phyloP scores from a whole-genome alignment of 2,797 vertebrate species.

The Avahi laniger region DNA sequence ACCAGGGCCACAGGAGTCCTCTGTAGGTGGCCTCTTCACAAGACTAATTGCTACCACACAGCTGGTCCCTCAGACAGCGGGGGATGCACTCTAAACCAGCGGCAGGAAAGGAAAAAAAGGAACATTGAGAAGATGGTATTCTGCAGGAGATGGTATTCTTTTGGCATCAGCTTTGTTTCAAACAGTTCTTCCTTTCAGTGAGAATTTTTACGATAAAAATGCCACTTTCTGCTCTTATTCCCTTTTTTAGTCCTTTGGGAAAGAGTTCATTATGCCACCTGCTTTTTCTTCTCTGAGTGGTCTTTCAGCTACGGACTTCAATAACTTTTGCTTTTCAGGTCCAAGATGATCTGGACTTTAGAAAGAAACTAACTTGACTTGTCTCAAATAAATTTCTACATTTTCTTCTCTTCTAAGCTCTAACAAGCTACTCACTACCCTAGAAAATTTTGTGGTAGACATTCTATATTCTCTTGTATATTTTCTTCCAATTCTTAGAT shows the following conservation, averaged over 20 bases:
- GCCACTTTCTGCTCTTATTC: not conserved
- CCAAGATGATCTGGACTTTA: not conserved
- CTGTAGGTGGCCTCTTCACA: not conserved
- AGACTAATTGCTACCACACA: not conserved
- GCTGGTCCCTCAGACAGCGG: not conserved
- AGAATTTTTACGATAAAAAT: conserved; percentile 23
- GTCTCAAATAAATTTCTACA: not conserved
- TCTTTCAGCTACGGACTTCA: not conserved
- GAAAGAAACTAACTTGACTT: not conserved
- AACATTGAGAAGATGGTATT: not conserved
- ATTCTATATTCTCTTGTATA: not conserved
- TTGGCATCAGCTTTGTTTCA: not conserved
- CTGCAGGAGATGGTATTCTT: not conserved
- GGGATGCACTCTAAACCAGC: not conserved
- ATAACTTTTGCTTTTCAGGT: not conserved
- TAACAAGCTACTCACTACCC: not conserved
- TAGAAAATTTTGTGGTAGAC: not conserved
- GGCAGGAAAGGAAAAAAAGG: not conserved
- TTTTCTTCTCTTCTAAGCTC: not conserved
- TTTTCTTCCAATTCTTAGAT: not conserved
- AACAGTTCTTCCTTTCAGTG: not conserved
- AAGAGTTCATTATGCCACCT: not conserved
- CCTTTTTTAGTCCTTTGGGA: not conserved
- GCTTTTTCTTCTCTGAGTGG: not conserved
- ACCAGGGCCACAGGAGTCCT: not conserved